A percentile compares a stretch with the other conserved stretches of the same genome.
Evolutionary conservation across 92 coral and sea anemone species (phyloP).

Genomic region (Phenganax subtilis): DNA sequence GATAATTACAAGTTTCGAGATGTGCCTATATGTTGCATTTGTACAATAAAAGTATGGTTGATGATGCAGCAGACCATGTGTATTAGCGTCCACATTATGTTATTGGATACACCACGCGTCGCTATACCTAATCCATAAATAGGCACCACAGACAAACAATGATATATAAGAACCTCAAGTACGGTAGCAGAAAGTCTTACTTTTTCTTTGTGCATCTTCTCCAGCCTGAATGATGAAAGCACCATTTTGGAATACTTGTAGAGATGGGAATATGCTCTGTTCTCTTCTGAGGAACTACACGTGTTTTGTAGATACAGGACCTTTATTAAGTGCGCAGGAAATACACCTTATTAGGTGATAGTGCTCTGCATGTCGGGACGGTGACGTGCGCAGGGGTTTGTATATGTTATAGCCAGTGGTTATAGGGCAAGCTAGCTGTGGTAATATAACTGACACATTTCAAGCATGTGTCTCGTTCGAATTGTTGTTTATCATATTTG

Average conservation of each 20-base stretch:
- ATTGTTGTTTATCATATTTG: too few relatives aligned
- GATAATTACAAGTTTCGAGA: background rate
- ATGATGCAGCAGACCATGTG: too few relatives aligned
- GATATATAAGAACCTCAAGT: background rate
- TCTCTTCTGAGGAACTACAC: conserved; percentile 43
- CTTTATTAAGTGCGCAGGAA: conserved; percentile 39
- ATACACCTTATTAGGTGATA: conserved; percentile 31
- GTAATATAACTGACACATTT: too few relatives aligned
- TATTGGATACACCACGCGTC: too few relatives aligned
- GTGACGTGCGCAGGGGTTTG: background rate
- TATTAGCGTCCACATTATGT: too few relatives aligned
- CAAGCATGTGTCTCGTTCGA: too few relatives aligned
- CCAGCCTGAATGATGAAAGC: conserved; percentile 14
- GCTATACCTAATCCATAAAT: too few relatives aligned
- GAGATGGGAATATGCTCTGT: conserved; percentile 26
- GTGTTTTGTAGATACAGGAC: conserved; percentile 46
- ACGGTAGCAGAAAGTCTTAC: background rate
- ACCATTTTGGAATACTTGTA: conserved; percentile 26
- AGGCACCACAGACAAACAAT: too few relatives aligned
- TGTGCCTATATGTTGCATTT: too few relatives aligned
- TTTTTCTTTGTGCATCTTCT: conserved; percentile 38
- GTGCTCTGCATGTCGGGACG: background rate
- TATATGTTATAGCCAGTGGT: background rate
- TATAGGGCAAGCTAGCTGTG: too few relatives aligned
- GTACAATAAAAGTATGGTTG: too few relatives aligned